Evolutionary conservation across 2,797 vertebrate species (phyloP).

Genomic region (Karalla daura): DNA sequence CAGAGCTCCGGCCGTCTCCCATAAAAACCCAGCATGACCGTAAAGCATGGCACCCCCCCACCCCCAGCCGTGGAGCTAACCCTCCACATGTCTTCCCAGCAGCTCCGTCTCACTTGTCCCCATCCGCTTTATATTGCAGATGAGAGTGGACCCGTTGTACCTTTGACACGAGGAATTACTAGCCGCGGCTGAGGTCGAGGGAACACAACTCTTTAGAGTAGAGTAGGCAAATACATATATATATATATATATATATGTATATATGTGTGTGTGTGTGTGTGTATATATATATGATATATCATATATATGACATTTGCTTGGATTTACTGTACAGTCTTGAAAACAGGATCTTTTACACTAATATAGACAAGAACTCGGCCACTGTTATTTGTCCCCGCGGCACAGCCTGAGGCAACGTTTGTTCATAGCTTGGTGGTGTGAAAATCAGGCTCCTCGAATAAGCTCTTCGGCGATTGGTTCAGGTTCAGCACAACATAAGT

Average conservation of each 20-base stretch:
- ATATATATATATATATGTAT: no score
- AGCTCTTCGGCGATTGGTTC: slow-evolving; percentile 6
- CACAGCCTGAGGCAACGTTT: slow-evolving; percentile 14
- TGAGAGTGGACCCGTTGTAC: slow-evolving; percentile 8
- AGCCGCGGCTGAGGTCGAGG: not conserved
- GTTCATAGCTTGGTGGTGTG: slow-evolving; percentile 19
- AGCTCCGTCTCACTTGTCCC: slow-evolving; percentile 15
- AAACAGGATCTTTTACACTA: slow-evolving; percentile 16
- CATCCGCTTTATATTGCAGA: slow-evolving; percentile 7
- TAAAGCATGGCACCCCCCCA: slow-evolving; percentile 48
- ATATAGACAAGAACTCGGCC: slow-evolving; percentile 11
- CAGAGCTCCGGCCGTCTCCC: slow-evolving; percentile 52
- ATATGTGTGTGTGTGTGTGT: no score
- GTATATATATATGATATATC: no score
- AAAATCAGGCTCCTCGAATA: slow-evolving; percentile 5
- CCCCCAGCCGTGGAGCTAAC: slow-evolving; percentile 31
- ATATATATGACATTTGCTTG: not conserved
- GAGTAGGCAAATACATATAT: no score
- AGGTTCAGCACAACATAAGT: slow-evolving; percentile 3
- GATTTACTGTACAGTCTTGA: not conserved
- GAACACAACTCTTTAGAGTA: slow-evolving; percentile 1
- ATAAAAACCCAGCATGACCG: slow-evolving; percentile 39
- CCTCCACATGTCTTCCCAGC: slow-evolving; percentile 24
- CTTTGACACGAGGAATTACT: slow-evolving; percentile 22
- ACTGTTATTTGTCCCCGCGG: slow-evolving; percentile 19